Percentiles rank a stretch among this genome's conserved stretches.
These are phyloP conservation scores for Odontocolon sp. DNA, from an alignment of 2,888 invertebrate species.

Conservation along the genomic window DNA sequence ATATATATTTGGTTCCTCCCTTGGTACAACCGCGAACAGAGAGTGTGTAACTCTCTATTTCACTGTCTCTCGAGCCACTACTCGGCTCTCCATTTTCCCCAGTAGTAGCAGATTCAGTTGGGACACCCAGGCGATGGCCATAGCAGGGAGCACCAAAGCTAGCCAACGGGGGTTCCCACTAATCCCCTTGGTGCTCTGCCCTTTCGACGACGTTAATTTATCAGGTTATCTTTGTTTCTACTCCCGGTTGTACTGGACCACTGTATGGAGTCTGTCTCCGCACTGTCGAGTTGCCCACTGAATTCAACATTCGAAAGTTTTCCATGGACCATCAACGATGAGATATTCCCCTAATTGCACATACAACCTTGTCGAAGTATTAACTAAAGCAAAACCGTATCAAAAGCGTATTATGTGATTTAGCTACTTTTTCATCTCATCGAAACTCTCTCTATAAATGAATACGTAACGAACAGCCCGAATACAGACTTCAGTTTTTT, in stretches of 20 bases:
- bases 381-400: neutral
- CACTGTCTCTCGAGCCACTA: conserved; percentile 44
- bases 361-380: conserved; percentile 5
- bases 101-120: neutral
- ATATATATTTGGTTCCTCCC: no score
- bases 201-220: conserved; percentile 50
- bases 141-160: neutral
- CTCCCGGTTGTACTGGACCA: neutral
- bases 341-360: conserved; percentile 21
- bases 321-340: conserved; percentile 20
- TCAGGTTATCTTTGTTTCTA: conserved; percentile 47
- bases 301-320: conserved; percentile 26
- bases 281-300: neutral
- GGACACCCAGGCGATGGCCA: conserved; percentile 8
- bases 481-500: no score
- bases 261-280: neutral
- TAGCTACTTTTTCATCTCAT: conserved; percentile 23
- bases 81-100: conserved; percentile 28
- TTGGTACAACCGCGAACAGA: neutral
- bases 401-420: neutral
- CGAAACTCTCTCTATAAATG: no score
- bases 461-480: no score
- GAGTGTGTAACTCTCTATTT: conserved; percentile 43
- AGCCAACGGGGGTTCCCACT: conserved; percentile 16
- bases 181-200: conserved; percentile 42